Evolutionary conservation across 2,113 vertebrate genomes (phyloP).

Genomic region (Tonatia bakeri): DNA sequence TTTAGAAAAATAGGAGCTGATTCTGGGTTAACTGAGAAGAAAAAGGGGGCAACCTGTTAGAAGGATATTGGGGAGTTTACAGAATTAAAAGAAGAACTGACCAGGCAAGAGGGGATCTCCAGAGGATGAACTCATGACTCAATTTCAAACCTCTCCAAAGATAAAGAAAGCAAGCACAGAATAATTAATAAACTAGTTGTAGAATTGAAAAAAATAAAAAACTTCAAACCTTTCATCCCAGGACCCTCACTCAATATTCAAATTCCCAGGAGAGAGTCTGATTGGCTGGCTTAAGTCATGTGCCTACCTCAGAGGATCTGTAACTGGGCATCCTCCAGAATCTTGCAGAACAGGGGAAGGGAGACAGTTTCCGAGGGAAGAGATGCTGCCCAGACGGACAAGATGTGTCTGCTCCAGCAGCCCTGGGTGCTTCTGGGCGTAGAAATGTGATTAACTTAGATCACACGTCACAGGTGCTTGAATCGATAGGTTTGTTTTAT

Average conservation of each 20-base stretch:
- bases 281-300: not conserved
- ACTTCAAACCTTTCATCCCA: not conserved
- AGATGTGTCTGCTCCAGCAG: not conserved
- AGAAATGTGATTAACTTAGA: not conserved
- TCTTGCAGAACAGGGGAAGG: not conserved
- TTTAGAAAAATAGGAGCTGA: conserved; percentile 16
- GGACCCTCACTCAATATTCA: not conserved
- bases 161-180: not conserved
- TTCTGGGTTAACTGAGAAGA: not conserved
- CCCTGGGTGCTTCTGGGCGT: not conserved
- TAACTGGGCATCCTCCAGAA: not conserved
- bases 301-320: not conserved
- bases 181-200: not conserved
- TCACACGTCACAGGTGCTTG: not conserved
- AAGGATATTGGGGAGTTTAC: not conserved
- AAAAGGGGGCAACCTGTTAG: not conserved
- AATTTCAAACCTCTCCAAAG: not conserved
- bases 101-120: conserved; percentile 34
- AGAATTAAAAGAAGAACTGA: conserved; percentile 44
- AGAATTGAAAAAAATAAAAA: not conserved
- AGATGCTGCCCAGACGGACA: not conserved
- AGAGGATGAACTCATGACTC: conserved; percentile 41
- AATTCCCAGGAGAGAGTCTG: not conserved
- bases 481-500: not conserved
- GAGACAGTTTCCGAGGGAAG: not conserved